Evolutionary conservation across 2,888 invertebrate genomes (phyloP), one percentile per base, ranked within the genome.

Genomic region (Stenodema calcarata): DNA sequence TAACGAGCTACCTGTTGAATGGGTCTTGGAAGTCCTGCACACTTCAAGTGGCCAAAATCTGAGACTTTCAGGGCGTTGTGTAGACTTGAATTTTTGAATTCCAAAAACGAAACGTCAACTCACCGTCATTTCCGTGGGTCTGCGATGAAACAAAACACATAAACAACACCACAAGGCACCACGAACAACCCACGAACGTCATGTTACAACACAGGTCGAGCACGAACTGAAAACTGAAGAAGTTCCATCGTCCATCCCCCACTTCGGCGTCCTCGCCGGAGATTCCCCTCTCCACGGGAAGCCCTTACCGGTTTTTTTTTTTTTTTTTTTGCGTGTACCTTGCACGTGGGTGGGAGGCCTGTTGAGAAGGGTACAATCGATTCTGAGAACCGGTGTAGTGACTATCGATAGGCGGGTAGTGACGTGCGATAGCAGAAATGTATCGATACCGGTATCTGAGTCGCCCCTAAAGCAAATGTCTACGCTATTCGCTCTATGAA

Each of bases 111-210:
- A 35, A 35, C 7, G 35, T 35, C n/a, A 23, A 11, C 62, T 62
- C 12, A 62, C 62, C 62, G 18, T 62, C 62, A 62, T 62, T 62
- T 62, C 11, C 62, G 62, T 18, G 62, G 62, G 62, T 62, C 27
- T 62, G 62, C 23, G 62, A 62, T 4, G 62, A 62, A 23, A 62
- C 62, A 62, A 62, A 62, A 62, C 62, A 62, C 23, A 62, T 62
- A 62, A 62, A 62, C 62, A 62, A 62, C 62, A 54, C 54, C 54
- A 62, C 62, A 62, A 62, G 62, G 62, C 62, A 62, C 62, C 62
- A 62, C 62, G 23, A 62, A 62, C 18, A 12, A 23, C 9, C 62
- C 62, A 23, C 62, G 62, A 7, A 23, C 6, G 23, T 11, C 62
- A 62, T 54, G 0, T n/a, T 27, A 18, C 4, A 7, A 11, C 16